Evolutionary conservation across 2,888 invertebrate species (phyloP), one percentile per base, ranked within the genome.

Genomic region (Cylindroiulus punctatus): DNA sequence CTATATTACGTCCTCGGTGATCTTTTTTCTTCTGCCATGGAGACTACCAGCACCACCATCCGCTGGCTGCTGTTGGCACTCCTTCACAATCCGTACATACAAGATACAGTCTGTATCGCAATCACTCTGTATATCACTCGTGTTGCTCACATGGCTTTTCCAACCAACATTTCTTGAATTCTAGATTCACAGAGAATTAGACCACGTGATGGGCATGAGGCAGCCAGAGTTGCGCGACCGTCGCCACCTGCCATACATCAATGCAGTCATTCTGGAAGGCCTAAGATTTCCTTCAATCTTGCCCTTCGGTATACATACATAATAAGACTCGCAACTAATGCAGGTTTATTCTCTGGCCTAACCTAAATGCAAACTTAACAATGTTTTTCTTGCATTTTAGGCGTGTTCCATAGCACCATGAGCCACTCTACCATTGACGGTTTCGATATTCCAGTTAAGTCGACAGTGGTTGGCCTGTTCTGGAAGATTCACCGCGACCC

Each of bases 1-100:
- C 91, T 96, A 89, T 91, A 94, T 88, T 95, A 94, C 90, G 92
- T 97, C 42, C 90, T 96, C 87, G 95, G 95, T 1, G 97, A 97
- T 91, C 92, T 97, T 89, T 96, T 95, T 90, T 96, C 96, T 0
- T 97, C 97, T 19, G 96, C 96, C 7, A 93, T 96, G 85, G 97
- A 97, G 89, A 97, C 97, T 0, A 95, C 96, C 0, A 91, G 95
- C 86, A 94, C 95, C 0, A 96, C 96, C 0, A 90, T 97, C 44
- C 92, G 95, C 40, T 97, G 97, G 97, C 94, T 95, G 89, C 90
- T 97, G 26, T 91, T 97, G 26, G 95, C 94, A 88, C 93, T 97
- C 93, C 95, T 96, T 0, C 91, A 93, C 81, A 90, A 95, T 90
- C 93, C 93, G 1, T 92, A 93, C 0, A 93, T 93, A 89, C 95